Evolutionary conservation across 2,797 vertebrate genomes (phyloP), one percentile per base, ranked within the genome.

Genomic region (Sciaenops ocellatus): DNA sequence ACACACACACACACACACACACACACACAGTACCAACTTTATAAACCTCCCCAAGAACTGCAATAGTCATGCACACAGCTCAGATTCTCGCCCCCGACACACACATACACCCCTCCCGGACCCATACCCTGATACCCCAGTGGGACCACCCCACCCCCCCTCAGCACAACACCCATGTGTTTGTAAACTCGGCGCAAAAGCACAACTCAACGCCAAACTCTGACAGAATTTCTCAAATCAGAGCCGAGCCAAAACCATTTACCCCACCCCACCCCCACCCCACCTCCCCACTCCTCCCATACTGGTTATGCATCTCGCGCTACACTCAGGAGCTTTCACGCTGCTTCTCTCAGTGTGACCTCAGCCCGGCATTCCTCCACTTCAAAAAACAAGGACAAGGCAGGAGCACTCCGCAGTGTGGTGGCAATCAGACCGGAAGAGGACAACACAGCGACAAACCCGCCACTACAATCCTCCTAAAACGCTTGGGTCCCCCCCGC

Each of bases 321-420:
- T 90, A 76, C 68, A 83, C 81, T 82, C 65, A 66, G 52, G 86
- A 81, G 78, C 63, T 60, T 77, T 74, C 66, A 41, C 9, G 54
- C 80, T 82, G 69, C 76, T 71, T 78, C 86, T 66, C 74, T 84
- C 78, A 76, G 79, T 46, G 76, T 92, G 89, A 91, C 92, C 89
- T 94, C 93, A 91, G 86, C 80, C 34, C 24, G 38, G 84, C 87
- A 93, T 92, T 94, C 86, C 85, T 91, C 80, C 74, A 79, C 88
- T 90, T 87, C 83, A 90, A 84, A 90, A 93, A 91, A 91, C 92
- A 93, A 94, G 90, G 90, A 88, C 90, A 85, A 85, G 69, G 50
- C 78, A 85, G 83, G 44, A 87, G 47, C 84, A 61, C 84, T 88
- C 73, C 50, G 7, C 83, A 42, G 20, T 38, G 69, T 63, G 78